phyloP scores from a whole-genome alignment of 2,113 vertebrate species.

The Myanophis thanlyinensis region DNA sequence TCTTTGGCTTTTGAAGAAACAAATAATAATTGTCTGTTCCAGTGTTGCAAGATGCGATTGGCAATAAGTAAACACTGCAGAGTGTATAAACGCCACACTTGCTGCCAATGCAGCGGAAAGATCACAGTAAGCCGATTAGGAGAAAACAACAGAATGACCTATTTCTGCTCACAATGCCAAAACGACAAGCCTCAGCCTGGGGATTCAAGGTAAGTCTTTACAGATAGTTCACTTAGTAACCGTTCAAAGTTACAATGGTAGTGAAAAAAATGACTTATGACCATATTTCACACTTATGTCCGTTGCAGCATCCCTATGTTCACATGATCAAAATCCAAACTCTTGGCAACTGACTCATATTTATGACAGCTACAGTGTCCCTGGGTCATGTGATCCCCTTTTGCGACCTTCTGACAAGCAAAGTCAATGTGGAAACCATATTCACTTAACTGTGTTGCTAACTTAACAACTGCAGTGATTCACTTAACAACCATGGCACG shows the following conservation, averaged over 20 bases:
- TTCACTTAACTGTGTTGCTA: neutral
- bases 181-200: slow-evolving; percentile 72
- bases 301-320: neutral
- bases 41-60: slow-evolving; percentile 84
- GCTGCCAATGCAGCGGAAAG: slow-evolving; percentile 74
- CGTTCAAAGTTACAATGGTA: neutral
- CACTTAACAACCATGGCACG: neutral
- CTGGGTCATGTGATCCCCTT: neutral
- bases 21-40: slow-evolving; percentile 26
- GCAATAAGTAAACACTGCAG: slow-evolving; percentile 82
- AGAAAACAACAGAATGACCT: slow-evolving; percentile 88
- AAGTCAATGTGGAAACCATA: neutral
- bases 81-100: slow-evolving; percentile 84
- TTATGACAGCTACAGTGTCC: neutral
- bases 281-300: neutral
- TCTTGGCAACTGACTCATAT: neutral
- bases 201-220: slow-evolving; percentile 71
- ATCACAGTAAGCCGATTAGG: slow-evolving; percentile 88
- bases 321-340: neutral
- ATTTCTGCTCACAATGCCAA: slow-evolving; percentile 88
- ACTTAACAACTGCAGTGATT: neutral
- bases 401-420: neutral
- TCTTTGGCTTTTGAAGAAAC: neutral
- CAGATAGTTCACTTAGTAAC: neutral
- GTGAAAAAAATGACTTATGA: neutral